A percentile compares a stretch with the other conserved stretches of the same genome.
These are phyloP conservation scores for Tiliqua scincoides DNA, from an alignment of 2,113 vertebrate genomes.

Conservation along the genomic window DNA sequence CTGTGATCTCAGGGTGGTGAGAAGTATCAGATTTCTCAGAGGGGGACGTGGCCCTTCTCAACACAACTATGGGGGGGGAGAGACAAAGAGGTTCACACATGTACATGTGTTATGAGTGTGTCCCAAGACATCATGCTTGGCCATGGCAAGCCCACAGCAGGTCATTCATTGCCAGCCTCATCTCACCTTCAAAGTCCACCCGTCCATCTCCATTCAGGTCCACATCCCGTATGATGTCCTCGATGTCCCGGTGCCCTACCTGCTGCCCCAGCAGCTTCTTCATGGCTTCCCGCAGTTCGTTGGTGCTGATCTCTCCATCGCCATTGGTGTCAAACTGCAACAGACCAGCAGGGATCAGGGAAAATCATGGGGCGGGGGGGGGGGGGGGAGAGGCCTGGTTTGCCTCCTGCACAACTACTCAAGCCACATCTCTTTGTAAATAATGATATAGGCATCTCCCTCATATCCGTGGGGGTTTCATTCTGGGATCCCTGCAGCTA, in stretches of 20 bases:
- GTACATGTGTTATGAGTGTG: too few relatives aligned
- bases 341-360: slow-evolving; percentile 13
- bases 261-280: slow-evolving; percentile 96
- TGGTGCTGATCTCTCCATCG: slow-evolving; percentile 95
- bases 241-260: slow-evolving; percentile 94
- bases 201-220: slow-evolving; percentile 96
- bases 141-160: too few relatives aligned
- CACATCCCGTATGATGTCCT: slow-evolving; percentile 95
- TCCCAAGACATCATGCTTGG: too few relatives aligned
- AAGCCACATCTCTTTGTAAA: background rate
- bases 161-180: background rate
- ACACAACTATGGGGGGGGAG: too few relatives aligned
- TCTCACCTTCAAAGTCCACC: slow-evolving; percentile 97
- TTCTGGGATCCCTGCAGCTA: too few relatives aligned
- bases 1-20: too few relatives aligned
- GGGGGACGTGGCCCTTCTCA: too few relatives aligned
- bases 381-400: background rate
- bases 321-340: slow-evolving; percentile 95
- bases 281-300: slow-evolving; percentile 95
- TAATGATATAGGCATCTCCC: too few relatives aligned
- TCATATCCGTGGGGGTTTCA: too few relatives aligned
- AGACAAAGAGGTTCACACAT: too few relatives aligned
- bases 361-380: too few relatives aligned
- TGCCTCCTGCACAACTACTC: background rate
- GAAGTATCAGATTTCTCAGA: too few relatives aligned